These are phyloP conservation scores for Paramisgurnus dabryanus DNA, from an alignment of 2,113 vertebrate species.

Conservation along the genomic window DNA sequence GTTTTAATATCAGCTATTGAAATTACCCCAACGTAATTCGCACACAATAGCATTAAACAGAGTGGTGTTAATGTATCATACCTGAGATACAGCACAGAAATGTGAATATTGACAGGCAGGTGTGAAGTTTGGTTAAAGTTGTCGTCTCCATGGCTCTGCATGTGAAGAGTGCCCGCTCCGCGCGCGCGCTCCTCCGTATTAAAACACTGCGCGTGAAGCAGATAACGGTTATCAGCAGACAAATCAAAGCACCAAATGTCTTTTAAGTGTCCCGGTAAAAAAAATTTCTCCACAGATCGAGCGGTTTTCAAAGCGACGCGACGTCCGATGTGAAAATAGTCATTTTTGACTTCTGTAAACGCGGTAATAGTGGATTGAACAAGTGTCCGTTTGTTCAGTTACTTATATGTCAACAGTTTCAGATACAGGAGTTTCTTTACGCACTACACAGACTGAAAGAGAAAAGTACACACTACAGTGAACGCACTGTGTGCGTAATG, in stretches of 20 bases:
- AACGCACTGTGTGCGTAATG: not conserved
- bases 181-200: slow-evolving; percentile 13
- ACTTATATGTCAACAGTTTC: not conserved
- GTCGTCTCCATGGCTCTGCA: slow-evolving; percentile 65
- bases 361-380: not conserved
- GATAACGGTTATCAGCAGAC: slow-evolving; percentile 37
- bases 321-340: not conserved
- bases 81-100: slow-evolving; percentile 67
- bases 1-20: not conserved
- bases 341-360: slow-evolving; percentile 1
- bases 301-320: not conserved
- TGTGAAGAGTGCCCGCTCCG: slow-evolving; percentile 24
- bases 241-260: slow-evolving; percentile 44
- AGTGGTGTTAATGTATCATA: slow-evolving; percentile 52
- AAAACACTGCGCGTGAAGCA: slow-evolving; percentile 21
- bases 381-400: not conserved
- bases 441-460: not conserved
- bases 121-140: slow-evolving; percentile 66
- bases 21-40: not conserved
- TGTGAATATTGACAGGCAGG: slow-evolving; percentile 55
- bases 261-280: slow-evolving; percentile 39
- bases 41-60: not conserved
- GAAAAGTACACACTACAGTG: too few relatives aligned
- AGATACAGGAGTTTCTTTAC: not conserved
- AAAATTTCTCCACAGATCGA: not conserved